Conservation (phyloP, 2,113 vertebrate species). For the Oreocharis arfaki region DNA sequence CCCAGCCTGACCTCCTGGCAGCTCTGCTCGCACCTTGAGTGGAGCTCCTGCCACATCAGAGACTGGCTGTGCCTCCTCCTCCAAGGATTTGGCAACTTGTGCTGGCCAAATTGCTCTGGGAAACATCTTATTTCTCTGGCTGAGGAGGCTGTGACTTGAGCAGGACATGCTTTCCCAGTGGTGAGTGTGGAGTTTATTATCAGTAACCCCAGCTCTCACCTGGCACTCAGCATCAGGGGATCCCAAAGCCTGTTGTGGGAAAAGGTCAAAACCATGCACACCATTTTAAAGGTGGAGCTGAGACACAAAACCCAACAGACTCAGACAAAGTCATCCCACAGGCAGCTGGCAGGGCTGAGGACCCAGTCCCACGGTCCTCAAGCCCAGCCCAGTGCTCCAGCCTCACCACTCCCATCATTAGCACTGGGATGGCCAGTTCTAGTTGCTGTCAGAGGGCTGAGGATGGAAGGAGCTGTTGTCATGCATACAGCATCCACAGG, state of each 20-base stretch:
- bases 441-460: neutral
- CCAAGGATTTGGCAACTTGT: neutral
- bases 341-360: neutral
- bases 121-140: neutral
- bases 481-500: neutral
- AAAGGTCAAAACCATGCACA: neutral
- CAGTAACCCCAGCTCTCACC: neutral
- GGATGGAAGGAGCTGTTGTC: neutral
- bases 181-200: neutral
- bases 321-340: neutral
- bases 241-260: neutral
- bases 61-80: neutral
- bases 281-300: neutral
- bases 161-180: neutral
- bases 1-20: neutral
- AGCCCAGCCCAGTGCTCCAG: neutral
- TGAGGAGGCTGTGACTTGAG: neutral
- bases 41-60: neutral
- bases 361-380: neutral
- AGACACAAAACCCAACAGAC: neutral
- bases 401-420: neutral
- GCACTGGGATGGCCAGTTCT: neutral
- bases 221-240: neutral
- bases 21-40: rapidly evolving
- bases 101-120: neutral